A percentile compares a stretch with the other conserved stretches of the same genome.
Conservation (phyloP, 2,113 vertebrate genomes). For the Pipra filicauda region DNA sequence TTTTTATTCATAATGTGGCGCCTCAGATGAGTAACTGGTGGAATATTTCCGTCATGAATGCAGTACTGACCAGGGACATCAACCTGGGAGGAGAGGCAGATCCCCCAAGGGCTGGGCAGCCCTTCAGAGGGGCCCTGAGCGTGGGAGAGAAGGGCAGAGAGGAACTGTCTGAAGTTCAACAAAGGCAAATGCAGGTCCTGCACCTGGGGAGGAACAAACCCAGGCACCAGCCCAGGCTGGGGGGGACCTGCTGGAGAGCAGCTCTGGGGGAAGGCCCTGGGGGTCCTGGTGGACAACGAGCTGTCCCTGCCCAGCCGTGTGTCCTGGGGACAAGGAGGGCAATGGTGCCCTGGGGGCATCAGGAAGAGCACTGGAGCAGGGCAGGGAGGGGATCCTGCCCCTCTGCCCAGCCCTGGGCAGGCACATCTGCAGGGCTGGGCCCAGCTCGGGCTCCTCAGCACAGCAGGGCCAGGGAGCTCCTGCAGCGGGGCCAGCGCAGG, state of each 20-base stretch:
- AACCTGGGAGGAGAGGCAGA: neutral
- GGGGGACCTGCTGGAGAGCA: neutral
- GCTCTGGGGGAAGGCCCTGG: neutral
- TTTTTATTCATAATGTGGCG: neutral
- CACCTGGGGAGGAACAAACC: neutral
- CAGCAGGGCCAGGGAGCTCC: neutral
- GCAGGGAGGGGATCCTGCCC: neutral
- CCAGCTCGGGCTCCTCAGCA: neutral
- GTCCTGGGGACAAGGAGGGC: neutral
- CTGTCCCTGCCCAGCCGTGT: neutral
- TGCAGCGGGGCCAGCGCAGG: neutral
- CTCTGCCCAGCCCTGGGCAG: neutral
- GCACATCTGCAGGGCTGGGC: neutral
- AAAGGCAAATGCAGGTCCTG: neutral
- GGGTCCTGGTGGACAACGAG: neutral
- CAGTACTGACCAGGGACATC: neutral
- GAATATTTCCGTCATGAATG: neutral
- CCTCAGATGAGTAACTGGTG: neutral
- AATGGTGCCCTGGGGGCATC: neutral
- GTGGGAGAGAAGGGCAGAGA: neutral
- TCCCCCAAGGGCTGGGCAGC: neutral
- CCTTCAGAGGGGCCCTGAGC: neutral
- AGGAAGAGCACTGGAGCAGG: neutral
- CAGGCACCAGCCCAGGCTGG: neutral
- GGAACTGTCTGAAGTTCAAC: neutral